Conservation (phyloP, 2,113 vertebrate species). For the Hymenochirus boettgeri region DNA sequence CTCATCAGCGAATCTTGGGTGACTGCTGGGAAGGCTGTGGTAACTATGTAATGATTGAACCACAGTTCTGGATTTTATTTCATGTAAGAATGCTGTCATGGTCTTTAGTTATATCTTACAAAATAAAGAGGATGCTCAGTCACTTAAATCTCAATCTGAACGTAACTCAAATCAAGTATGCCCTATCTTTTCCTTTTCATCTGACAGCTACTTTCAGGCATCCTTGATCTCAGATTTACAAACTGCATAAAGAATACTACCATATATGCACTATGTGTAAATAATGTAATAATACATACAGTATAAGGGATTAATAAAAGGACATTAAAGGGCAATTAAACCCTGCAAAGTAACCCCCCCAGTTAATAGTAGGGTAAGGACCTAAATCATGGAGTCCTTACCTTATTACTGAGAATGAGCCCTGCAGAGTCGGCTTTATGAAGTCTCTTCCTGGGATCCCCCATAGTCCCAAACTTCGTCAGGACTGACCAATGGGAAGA, state of each 20-base stretch:
- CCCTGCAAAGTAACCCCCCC: too few relatives aligned
- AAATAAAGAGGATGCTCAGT: slow-evolving; percentile 68
- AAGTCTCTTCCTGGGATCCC: too few relatives aligned
- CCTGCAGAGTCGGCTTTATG: too few relatives aligned
- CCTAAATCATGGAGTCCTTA: too few relatives aligned
- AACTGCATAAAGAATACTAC: slow-evolving; percentile 59
- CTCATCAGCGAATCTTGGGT: slow-evolving; percentile 63
- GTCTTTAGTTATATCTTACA: slow-evolving; percentile 57
- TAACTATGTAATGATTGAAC: slow-evolving; percentile 57
- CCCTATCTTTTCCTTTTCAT: slow-evolving; percentile 56
- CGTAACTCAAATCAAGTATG: slow-evolving; percentile 53
- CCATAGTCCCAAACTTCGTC: too few relatives aligned
- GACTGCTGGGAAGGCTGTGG: slow-evolving; percentile 59
- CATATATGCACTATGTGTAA: too few relatives aligned
- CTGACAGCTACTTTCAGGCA: slow-evolving; percentile 58
- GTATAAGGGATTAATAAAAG: too few relatives aligned
- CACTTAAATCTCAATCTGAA: slow-evolving; percentile 71
- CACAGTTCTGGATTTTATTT: slow-evolving; percentile 57
- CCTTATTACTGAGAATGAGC: too few relatives aligned
- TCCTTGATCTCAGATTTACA: slow-evolving; percentile 63
- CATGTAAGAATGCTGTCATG: slow-evolving; percentile 57
- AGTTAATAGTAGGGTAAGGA: too few relatives aligned
- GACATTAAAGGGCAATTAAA: too few relatives aligned
- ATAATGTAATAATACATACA: too few relatives aligned
- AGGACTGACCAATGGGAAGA: too few relatives aligned